Conservation (phyloP, 2,888 invertebrate genomes). For the Drosophila algonquin region DNA sequence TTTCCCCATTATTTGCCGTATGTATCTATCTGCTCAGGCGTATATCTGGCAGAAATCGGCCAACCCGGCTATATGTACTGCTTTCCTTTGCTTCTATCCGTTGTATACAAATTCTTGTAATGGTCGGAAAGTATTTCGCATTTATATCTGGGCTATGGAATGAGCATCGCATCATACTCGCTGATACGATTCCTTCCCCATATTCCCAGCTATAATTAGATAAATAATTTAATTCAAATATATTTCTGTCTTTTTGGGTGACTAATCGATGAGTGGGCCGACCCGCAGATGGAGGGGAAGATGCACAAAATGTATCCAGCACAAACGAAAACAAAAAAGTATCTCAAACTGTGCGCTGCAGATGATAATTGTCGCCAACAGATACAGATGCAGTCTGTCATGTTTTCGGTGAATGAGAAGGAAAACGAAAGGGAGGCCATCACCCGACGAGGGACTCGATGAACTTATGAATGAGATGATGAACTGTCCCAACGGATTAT, state of each 20-base stretch:
- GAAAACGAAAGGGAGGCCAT: slow-evolving; percentile 24
- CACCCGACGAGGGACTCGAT: slow-evolving; percentile 4
- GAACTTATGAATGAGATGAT: slow-evolving; percentile 33
- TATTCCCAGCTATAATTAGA: slow-evolving; percentile 36
- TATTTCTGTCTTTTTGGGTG: slow-evolving; percentile 32
- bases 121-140: slow-evolving; percentile 39
- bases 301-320: slow-evolving; percentile 22
- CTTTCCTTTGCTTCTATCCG: slow-evolving; percentile 32
- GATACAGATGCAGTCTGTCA: slow-evolving; percentile 43
- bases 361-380: slow-evolving; percentile 40
- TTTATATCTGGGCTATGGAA: slow-evolving; percentile 17
- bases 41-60: slow-evolving; percentile 45
- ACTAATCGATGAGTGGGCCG: slow-evolving; percentile 49
- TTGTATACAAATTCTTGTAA: slow-evolving; percentile 44
- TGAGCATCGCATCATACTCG: slow-evolving; percentile 14
- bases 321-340: neutral
- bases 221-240: slow-evolving; percentile 31
- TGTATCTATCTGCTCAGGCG: slow-evolving; percentile 28
- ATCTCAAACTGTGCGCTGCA: slow-evolving; percentile 25
- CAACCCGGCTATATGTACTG: slow-evolving; percentile 28
- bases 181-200: neutral
- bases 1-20: slow-evolving; percentile 10
- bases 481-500: slow-evolving; percentile 27
- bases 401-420: slow-evolving; percentile 41
- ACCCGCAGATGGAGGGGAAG: neutral